phyloP scores from a whole-genome alignment of 2,797 vertebrate species.

The Otus scops region DNA sequence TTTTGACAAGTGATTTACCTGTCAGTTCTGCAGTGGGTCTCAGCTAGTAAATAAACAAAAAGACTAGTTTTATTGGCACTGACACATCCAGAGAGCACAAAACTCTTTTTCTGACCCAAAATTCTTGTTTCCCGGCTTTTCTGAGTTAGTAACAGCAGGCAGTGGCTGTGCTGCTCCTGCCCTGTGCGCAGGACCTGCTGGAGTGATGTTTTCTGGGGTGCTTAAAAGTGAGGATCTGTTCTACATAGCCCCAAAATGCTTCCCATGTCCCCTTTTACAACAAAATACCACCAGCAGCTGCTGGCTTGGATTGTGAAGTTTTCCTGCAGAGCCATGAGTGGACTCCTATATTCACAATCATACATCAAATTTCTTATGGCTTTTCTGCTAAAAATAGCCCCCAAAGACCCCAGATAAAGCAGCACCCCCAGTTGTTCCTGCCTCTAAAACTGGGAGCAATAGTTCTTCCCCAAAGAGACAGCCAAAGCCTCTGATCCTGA shows the following conservation, averaged over 20 bases:
- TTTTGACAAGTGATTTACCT: background rate
- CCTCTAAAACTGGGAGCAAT: background rate
- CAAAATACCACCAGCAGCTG: background rate
- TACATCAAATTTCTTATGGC: background rate
- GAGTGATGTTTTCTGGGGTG: background rate
- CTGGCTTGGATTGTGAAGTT: background rate
- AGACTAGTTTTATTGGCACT: background rate
- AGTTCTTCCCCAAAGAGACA: background rate
- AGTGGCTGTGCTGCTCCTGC: background rate
- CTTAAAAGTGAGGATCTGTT: background rate
- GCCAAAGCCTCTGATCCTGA: slow-evolving; percentile 24
- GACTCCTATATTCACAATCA: background rate
- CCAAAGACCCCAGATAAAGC: background rate
- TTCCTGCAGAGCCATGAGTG: background rate
- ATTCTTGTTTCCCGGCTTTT: background rate
- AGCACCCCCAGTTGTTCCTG: background rate
- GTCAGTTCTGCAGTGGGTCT: background rate
- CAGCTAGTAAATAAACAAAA: background rate
- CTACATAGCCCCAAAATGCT: background rate
- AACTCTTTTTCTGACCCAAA: background rate
- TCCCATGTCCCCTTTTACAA: background rate
- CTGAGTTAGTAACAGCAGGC: background rate
- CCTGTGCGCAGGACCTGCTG: background rate
- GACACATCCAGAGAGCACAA: background rate
- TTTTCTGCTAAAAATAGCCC: background rate